A percentile compares a stretch with the other conserved stretches of the same genome.
Evolutionary conservation across 2,797 vertebrate species (phyloP).

Genomic region (Protonibea diacanthus): DNA sequence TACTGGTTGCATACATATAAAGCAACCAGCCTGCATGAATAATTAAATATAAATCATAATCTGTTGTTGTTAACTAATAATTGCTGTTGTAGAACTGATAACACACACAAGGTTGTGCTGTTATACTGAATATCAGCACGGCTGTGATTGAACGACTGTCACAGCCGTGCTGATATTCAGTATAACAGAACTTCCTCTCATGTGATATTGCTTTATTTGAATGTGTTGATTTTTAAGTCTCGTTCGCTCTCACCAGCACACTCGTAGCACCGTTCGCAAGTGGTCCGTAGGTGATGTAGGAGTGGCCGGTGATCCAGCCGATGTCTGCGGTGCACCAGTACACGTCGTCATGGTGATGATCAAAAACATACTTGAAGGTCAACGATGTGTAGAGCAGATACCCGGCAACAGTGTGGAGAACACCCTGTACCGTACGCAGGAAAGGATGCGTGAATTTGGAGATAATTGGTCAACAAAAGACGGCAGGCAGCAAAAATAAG

Average conservation of each 20-base stretch:
- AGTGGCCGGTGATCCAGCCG: constrained; percentile 90
- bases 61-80: no score
- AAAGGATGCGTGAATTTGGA: neutral
- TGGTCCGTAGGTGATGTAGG: constrained; percentile 87
- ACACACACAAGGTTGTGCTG: no score
- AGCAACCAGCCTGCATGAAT: no score
- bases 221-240: neutral
- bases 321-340: constrained; percentile 90
- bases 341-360: constrained; percentile 84
- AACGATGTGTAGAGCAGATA: constrained; percentile 87
- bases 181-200: no score
- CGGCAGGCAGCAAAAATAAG: constrained; percentile 16
- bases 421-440: constrained; percentile 74
- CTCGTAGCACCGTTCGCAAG: constrained; percentile 86
- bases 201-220: no score
- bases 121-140: no score
- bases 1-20: no score
- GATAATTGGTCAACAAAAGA: constrained; percentile 5
- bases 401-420: constrained; percentile 85
- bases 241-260: constrained; percentile 78
- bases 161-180: no score
- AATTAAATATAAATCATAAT: no score
- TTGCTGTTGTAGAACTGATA: no score
- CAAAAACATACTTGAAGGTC: constrained; percentile 87
- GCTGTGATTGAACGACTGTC: no score